Evolutionary conservation across 53 echinoderm and acorn worm genomes (phyloP), one percentile per base, ranked within the genome.

Genomic region (Glandiceps talaboti): DNA sequence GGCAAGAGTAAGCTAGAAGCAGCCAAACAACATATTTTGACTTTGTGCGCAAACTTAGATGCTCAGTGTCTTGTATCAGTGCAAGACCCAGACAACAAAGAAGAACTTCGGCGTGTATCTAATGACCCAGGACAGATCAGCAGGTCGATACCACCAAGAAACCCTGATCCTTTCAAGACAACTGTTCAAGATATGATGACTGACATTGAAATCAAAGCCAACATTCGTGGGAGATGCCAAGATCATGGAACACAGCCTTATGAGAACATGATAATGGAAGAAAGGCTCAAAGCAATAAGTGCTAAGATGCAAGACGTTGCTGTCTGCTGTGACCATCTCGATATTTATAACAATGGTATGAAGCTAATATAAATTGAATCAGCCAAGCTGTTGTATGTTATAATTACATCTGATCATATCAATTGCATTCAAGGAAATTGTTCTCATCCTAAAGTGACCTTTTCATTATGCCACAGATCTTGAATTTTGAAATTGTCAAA

Each of bases 21-120:
- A 77, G 94, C 94, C 1, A 83, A 81, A 33, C 79, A 84, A 1
- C 92, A 92, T 73, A 91, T 90, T 26, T 77, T 94, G 64, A 82
- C 83, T 73, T 83, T 92, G 1, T 92, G 88, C 73, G 94, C 92
- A 31, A 94, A 94, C 45, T 77, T 94, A n/a, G 94, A 94, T 75
- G 88, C 92, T 0, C 79, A 88, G 27, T 82, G 84, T 33, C 77
- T 94, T 20, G 83, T 87, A 26, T 88, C 82, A 0, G 92, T 94
- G 28, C 78, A 83, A 31, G 29, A 77, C 77, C 74, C 30, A 32
- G 80, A 78, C 14, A 83, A 86, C 83, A 27, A 45, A 20, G 20
- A 45, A 45, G 6, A 6, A 20, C 64, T 45, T 20, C 6, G 64
- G 64, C 6, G 20, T 12, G 64, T 45, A 20, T 12, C 64, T 45